A percentile compares a stretch with the other conserved stretches of the same genome.
These are phyloP conservation scores for Leucophenga varia DNA, from an alignment of 1,140 invertebrate species.

Conservation along the genomic window DNA sequence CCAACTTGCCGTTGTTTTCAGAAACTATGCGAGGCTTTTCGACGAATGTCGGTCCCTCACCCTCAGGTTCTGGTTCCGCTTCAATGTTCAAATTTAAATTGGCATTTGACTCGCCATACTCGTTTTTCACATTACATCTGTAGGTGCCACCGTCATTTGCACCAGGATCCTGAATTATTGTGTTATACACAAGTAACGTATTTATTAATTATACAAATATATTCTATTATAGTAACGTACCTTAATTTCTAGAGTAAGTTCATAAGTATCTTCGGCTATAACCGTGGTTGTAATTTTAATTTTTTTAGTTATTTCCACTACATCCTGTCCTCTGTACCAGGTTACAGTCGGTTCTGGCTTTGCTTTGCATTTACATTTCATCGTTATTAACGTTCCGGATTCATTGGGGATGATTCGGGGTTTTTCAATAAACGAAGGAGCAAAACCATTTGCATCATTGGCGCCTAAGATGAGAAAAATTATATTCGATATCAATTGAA, in stretches of 20 bases:
- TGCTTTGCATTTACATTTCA: conserved; percentile 93
- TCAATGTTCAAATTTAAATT: conserved; percentile 98
- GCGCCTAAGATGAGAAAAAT: conserved; percentile 71
- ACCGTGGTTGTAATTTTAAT: conserved; percentile 77
- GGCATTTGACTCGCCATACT: conserved; percentile 96
- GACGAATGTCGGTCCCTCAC: conserved; percentile 95
- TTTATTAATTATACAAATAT: not conserved
- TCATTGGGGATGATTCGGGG: conserved; percentile 97
- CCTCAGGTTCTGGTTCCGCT: conserved; percentile 87
- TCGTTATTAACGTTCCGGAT: conserved; percentile 89
- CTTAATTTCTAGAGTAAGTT: conserved; percentile 84
- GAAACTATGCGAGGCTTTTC: conserved; percentile 87
- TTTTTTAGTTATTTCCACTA: conserved; percentile 83
- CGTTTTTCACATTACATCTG: conserved; percentile 95
- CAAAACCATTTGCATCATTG: conserved; percentile 84
- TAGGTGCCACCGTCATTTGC: conserved; percentile 95
- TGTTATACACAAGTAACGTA: too few species aligned
- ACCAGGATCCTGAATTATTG: conserved; percentile 82
- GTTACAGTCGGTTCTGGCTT: conserved; percentile 87
- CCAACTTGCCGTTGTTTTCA: conserved; percentile 90
- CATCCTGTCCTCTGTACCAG: conserved; percentile 85
- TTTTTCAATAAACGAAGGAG: conserved; percentile 94
- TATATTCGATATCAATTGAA: too few species aligned
- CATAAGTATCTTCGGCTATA: conserved; percentile 83
- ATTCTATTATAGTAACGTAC: conserved; percentile 57